Evolutionary conservation across 2,797 vertebrate genomes (phyloP).

Genomic region (Xyrichtys novacula): DNA sequence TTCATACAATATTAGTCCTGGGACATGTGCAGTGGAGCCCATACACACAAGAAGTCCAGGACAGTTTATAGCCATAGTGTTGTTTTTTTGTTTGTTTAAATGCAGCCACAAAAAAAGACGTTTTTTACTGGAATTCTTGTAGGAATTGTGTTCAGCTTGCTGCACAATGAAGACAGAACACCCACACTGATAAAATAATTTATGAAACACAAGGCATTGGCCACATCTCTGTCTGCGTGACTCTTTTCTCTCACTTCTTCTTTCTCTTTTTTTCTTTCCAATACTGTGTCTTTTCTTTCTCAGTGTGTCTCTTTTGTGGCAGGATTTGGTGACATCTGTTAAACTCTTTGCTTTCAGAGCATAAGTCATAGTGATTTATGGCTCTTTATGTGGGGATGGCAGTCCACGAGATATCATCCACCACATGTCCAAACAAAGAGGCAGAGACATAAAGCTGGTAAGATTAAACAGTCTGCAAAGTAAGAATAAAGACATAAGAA

Average conservation of each 20-base stretch:
- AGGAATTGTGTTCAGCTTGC: no score
- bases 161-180: background rate
- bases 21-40: no score
- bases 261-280: background rate
- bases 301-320: background rate
- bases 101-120: no score
- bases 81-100: no score
- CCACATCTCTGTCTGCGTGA: background rate
- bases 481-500: background rate
- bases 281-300: slow-evolving; percentile 6
- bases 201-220: background rate
- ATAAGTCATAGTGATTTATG: slow-evolving; percentile 43
- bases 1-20: no score
- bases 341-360: slow-evolving; percentile 3
- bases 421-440: slow-evolving; percentile 6
- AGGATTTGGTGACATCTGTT: slow-evolving; percentile 29
- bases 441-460: background rate
- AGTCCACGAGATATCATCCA: slow-evolving; percentile 38
- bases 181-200: background rate
- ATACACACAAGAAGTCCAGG: no score
- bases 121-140: no score
- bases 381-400: slow-evolving; percentile 57
- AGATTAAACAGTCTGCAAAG: background rate
- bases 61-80: no score
- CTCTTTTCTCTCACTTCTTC: background rate